Evolutionary conservation across 2,113 vertebrate species (phyloP), one percentile per base, ranked within the genome.

Genomic region (Dipodomys stephensi): DNA sequence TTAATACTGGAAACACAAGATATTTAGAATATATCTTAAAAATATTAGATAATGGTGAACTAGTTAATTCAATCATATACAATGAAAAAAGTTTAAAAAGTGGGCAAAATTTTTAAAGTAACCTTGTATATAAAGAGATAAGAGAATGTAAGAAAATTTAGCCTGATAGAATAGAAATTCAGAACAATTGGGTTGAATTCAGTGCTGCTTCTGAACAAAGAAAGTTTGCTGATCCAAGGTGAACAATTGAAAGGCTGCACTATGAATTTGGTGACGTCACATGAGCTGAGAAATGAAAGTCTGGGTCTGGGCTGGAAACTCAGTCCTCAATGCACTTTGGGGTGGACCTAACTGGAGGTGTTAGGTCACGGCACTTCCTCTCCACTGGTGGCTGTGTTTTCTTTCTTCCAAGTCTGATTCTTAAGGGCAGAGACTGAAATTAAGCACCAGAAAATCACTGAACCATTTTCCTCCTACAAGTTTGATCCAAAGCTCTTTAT

Each of bases 341-440:
- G 27, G n/a, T 20, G 32, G 57, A 5, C 8, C 35, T 23, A 18
- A 19, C 53, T 23, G 46, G 68, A 72, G 82, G 13, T 85, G 30
- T 85, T 32, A 30, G 44, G 22, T 18, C 16, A 7, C 35, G 30
- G 64, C 23, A 3, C 10, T 44, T 39, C 9, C 18, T 60, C 4
- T n/a, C 32, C 2, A 28, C 65, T 60, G 27, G 53, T 57, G 53
- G 15, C 53, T 46, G 39, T 67, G 53, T 35, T 62, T 69, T 80
- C 68, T 90, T 90, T 83, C 49, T 74, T 62, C 49, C 60, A 74
- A 74, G 20, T 81, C 73, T 89, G 32, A 23, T 86, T 95, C 32
- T 62, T 86, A 64, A 49, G 9, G 44, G 20, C 68, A 81, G 74
- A 80, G 11, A 68, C 10, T 20, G 28, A 25, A 74, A 30, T 23